Evolutionary conservation across 2,888 invertebrate species (phyloP), one percentile per base, ranked within the genome.

Genomic region (Drosophila cracens): DNA sequence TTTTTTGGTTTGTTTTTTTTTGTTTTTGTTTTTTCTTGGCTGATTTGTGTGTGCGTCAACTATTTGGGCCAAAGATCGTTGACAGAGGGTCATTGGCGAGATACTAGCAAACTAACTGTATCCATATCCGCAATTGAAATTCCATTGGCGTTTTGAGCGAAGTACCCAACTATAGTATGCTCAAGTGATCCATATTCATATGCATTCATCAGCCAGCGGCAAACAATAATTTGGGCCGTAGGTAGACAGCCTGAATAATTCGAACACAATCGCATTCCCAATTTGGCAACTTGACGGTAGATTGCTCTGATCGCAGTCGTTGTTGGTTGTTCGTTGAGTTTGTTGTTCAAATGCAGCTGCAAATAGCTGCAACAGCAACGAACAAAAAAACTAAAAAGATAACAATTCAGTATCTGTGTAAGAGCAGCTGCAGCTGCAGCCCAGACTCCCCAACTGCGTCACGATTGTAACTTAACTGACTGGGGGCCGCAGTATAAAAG

Each of bases 51-150:
- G 52, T 66, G 61, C 69, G 60, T 63, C 63, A 76, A 73, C 60
- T 73, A 82, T 82, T 75, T 82, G 72, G 85, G 65, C 48, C 82
- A 78, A 84, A 82, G 80, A 80, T 84, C 82, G 82, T 82, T 84
- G 78, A 82, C 81, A 83, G 78, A 70, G 74, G 79, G 67, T 66
- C 65, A 46, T 31, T 62, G 62, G 52, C 66, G 54, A 54, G 54
- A 46, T 25, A 29, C 38, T 68, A 16, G 21, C 38, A 40, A 18
- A 68, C 64, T 57, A 82, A 82, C 77, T 76, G 77, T 64, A 49
- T 52, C n/a, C 58, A 56, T 62, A 65, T 68, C 54, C 64, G 68
- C 61, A 46, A 64, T 67, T 33, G 40, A 43, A 48, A 46, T 18
- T 54, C 48, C 48, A 58, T 43, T n/a, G 43, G 54, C 43, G 25